Evolutionary conservation across 2,113 vertebrate species (phyloP).

Genomic region (Festucalex cinctus): DNA sequence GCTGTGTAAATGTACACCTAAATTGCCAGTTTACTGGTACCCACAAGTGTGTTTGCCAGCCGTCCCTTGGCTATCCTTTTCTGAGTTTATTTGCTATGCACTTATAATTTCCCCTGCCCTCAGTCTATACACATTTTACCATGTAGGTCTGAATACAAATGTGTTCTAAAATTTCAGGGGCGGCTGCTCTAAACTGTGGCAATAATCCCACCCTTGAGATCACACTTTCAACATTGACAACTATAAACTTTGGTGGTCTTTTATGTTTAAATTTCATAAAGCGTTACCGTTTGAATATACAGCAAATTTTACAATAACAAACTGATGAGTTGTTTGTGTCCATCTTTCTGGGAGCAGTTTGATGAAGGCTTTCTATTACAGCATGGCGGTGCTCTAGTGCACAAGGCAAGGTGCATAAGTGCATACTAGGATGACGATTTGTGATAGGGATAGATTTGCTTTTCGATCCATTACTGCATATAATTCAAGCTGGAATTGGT

Average conservation of each 20-base stretch:
- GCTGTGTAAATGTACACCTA: neutral
- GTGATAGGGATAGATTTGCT: too few species aligned
- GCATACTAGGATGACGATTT: too few species aligned
- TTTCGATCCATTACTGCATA: too few species aligned
- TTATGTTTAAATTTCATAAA: too few species aligned
- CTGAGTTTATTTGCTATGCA: neutral
- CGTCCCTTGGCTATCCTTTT: neutral
- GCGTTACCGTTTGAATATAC: too few species aligned
- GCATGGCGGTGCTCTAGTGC: too few species aligned
- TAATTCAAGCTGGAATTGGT: too few species aligned
- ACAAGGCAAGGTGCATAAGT: too few species aligned
- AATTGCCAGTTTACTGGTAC: neutral
- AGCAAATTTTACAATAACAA: too few species aligned
- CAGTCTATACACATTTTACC: neutral
- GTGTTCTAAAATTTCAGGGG: neutral
- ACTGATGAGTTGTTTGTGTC: too few species aligned
- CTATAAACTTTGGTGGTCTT: neutral
- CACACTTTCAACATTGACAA: neutral
- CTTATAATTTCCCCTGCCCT: conserved; percentile 1
- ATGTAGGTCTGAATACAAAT: conserved; percentile 6
- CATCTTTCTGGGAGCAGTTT: too few species aligned
- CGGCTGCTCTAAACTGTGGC: neutral
- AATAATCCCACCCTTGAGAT: neutral
- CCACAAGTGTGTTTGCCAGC: neutral
- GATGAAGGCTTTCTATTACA: too few species aligned